Evolutionary conservation across 2,888 invertebrate genomes (phyloP), one percentile per base, ranked within the genome.

Genomic region (Megastigmus dorsalis): DNA sequence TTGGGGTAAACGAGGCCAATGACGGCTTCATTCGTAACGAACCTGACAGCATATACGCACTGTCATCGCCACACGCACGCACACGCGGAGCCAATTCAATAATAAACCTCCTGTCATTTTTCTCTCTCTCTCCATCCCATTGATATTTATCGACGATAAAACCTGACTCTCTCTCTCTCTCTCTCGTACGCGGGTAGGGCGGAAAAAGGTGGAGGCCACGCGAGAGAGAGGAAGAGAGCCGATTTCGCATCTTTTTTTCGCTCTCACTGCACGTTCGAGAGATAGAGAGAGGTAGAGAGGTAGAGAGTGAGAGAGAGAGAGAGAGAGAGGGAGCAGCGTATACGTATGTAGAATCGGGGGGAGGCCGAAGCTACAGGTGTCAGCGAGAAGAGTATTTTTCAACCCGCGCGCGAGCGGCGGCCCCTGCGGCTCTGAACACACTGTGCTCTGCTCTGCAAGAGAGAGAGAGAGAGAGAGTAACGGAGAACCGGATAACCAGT

Each of bases 361-460:
- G 50, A 23, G 13, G 84, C 80, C 78, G 86, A 87, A 88, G 87
- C 88, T 82, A 88, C 88, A 88, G 88, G 88, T 88, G 88, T 88
- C 88, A 88, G 88, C 82, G 83, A 83, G 84, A 84, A 82, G 83
- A 82, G 87, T 87, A 87, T 87, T 88, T 88, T 88, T 88, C 87
- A 86, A 81, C 80, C 81, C 80, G 82, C 79, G 78, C 75, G 74
- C 62, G 78, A 76, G 77, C 78, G 76, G 74, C 62, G 78, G 76
- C 78, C 78, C 80, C 81, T 82, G 82, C 84, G 83, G 82, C 77
- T 79, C 26, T 33, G 28, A 57, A 20, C 38, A 57, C 57, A 57
- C 38, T 38, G 13, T 20, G 6, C 36, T n/a, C n/a, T n/a, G n/a
- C n/a, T n/a, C n/a, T n/a, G 81, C 79, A 81, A 81, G 77, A 78